Percentiles rank a stretch among this genome's conserved stretches.
These are phyloP conservation scores for Halictus rubicundus DNA, from an alignment of 1,140 invertebrate genomes.

Conservation along the genomic window DNA sequence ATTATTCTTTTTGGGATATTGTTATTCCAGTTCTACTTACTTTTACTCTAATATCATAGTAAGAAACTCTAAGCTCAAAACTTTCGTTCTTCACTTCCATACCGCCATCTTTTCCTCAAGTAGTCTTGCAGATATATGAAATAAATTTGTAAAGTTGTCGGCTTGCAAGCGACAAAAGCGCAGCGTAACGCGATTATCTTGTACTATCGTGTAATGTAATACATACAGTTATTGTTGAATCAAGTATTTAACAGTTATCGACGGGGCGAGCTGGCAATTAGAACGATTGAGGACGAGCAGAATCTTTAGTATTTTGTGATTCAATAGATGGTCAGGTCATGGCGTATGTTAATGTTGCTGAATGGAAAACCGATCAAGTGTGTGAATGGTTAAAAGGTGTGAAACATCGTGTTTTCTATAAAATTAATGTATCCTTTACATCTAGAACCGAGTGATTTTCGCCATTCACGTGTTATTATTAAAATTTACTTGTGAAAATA, in stretches of 20 bases:
- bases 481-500: slow-evolving; percentile 43
- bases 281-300: slow-evolving; percentile 13
- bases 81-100: no score
- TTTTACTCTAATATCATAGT: no score
- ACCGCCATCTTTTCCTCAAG: no score
- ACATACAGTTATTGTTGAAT: slow-evolving; percentile 24
- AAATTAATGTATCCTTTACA: background rate
- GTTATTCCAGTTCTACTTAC: no score
- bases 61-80: no score
- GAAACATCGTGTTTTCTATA: slow-evolving; percentile 2
- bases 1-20: no score
- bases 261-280: slow-evolving; percentile 47
- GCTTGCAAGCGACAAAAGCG: background rate
- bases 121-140: no score
- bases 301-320: slow-evolving; percentile 43
- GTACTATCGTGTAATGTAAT: background rate
- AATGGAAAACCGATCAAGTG: slow-evolving; percentile 96
- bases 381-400: slow-evolving; percentile 94
- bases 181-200: background rate
- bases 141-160: no score
- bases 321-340: slow-evolving; percentile 75
- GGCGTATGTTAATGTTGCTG: slow-evolving; percentile 94
- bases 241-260: slow-evolving; percentile 39
- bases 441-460: background rate
- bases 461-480: background rate